These are phyloP conservation scores for Limnothrissa miodon DNA, from an alignment of 2,113 vertebrate species.

Conservation along the genomic window DNA sequence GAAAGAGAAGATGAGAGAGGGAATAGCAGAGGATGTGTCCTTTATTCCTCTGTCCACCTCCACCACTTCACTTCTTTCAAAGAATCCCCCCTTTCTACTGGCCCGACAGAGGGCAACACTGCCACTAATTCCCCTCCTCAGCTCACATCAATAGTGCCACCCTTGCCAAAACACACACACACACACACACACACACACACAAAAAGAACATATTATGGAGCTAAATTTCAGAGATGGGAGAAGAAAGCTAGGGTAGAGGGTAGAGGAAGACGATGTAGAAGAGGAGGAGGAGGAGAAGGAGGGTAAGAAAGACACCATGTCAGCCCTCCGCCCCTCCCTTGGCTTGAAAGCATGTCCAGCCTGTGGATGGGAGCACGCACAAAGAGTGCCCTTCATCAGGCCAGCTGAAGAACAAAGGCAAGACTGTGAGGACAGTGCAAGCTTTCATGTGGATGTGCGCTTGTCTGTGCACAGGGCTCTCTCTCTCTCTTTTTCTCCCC, in stretches of 20 bases:
- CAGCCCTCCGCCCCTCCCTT: constrained; percentile 17
- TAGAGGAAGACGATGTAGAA: not conserved
- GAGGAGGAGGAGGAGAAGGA: constrained; percentile 25
- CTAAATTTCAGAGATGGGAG: constrained; percentile 37
- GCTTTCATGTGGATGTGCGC: constrained; percentile 41
- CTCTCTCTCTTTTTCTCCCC: not conserved
- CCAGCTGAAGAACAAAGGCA: constrained; percentile 44
- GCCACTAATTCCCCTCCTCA: not conserved
- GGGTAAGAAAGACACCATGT: not conserved
- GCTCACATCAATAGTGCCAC: constrained; percentile 23
- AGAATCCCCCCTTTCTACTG: not conserved
- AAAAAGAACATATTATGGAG: constrained; percentile 31
- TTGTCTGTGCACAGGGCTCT: constrained; percentile 33
- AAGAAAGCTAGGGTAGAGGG: constrained; percentile 40
- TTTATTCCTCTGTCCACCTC: constrained; percentile 21
- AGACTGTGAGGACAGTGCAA: constrained; percentile 33
- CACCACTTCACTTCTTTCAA: constrained; percentile 25
- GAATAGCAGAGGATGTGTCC: constrained; percentile 34
- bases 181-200: not conserved
- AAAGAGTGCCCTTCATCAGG: constrained; percentile 49
- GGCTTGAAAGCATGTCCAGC: constrained; percentile 36
- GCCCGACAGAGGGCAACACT: too few species aligned
- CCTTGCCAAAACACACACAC: not conserved
- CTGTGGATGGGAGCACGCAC: constrained; percentile 31
- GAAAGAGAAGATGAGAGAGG: constrained; percentile 43